Conservation (phyloP, 2,113 vertebrate species). For the Sminthopsis crassicaudata region DNA sequence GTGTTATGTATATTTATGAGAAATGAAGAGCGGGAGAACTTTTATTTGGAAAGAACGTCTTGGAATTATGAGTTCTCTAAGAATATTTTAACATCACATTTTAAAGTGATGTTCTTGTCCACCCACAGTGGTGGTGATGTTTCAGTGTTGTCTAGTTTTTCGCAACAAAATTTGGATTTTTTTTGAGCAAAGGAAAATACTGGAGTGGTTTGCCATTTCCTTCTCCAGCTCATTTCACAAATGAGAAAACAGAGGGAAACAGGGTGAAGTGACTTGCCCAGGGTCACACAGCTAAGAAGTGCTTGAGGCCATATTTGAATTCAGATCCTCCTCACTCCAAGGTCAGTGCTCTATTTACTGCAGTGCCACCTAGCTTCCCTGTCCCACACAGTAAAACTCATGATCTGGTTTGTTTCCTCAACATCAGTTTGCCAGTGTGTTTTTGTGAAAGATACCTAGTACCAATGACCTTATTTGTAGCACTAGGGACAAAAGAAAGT, state of each 20-base stretch:
- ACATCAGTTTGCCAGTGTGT: background rate
- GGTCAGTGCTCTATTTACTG: background rate
- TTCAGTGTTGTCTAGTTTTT: too few species aligned
- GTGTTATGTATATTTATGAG: conserved; percentile 20
- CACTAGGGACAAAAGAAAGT: conserved; percentile 68
- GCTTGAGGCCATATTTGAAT: background rate
- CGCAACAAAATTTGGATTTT: background rate
- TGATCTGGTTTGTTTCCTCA: background rate
- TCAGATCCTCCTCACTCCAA: background rate
- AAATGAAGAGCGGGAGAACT: background rate
- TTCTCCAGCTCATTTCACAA: background rate
- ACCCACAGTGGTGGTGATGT: background rate
- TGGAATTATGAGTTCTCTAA: conserved; percentile 9
- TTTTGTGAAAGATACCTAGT: conserved; percentile 45
- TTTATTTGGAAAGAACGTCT: conserved; percentile 15
- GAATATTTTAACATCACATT: background rate
- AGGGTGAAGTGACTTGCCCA: background rate
- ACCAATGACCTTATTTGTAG: conserved; percentile 64
- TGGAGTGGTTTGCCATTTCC: background rate
- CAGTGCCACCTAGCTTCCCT: background rate
- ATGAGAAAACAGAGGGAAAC: background rate
- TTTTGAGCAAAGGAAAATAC: background rate
- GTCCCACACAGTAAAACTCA: background rate
- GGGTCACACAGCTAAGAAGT: background rate
- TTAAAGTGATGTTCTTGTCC: background rate